These are phyloP conservation scores for Microplitis mediator DNA, from an alignment of 1,140 invertebrate species.

Conservation along the genomic window DNA sequence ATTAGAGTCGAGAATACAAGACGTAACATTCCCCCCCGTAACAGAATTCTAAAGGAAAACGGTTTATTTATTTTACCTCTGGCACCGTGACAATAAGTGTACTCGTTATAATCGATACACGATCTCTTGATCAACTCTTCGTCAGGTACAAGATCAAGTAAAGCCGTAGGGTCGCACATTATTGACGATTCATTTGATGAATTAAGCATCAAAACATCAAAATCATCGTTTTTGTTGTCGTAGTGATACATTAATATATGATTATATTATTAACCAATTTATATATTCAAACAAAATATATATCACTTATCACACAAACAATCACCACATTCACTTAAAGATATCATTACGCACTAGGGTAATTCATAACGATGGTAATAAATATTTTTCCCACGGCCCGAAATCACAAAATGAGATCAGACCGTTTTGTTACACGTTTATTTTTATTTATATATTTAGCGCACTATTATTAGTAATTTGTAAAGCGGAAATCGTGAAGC, in stretches of 20 bases:
- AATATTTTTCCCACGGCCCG: too few species aligned
- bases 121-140: constrained; percentile 59
- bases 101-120: constrained; percentile 62
- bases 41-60: background rate
- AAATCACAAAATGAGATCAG: too few species aligned
- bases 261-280: background rate
- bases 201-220: constrained; percentile 15
- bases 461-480: too few species aligned
- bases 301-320: background rate
- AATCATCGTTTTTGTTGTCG: constrained; percentile 12
- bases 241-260: background rate
- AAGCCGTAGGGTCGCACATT: constrained; percentile 50
- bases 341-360: too few species aligned
- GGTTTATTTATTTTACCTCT: constrained; percentile 51
- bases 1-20: background rate
- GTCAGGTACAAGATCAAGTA: constrained; percentile 57
- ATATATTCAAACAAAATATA: too few species aligned
- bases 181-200: background rate
- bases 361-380: too few species aligned
- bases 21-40: background rate
- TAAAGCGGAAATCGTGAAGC: background rate
- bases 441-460: too few species aligned
- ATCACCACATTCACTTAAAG: background rate
- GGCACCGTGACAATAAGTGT: constrained; percentile 59
- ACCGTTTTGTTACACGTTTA: too few species aligned